Percentiles rank a stretch among this genome's conserved stretches.
phyloP scores from a whole-genome alignment of 2,113 vertebrate genomes.

The Pionites leucogaster region DNA sequence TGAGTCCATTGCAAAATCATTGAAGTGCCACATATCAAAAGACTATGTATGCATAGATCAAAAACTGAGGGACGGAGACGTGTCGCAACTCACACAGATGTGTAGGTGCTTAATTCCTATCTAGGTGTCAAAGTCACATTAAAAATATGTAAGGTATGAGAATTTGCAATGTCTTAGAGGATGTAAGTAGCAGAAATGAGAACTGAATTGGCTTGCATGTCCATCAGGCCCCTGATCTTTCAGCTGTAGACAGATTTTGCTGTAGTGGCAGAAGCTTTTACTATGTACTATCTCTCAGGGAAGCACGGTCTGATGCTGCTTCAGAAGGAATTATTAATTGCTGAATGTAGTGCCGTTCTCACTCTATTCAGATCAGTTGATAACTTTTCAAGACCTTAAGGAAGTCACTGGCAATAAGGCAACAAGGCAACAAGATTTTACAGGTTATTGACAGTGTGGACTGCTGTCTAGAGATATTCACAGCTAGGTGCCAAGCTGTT shows the following conservation, averaged over 20 bases:
- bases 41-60: accelerated
- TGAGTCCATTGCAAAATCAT: neutral
- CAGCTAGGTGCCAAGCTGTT: neutral
- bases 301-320: neutral
- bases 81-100: neutral
- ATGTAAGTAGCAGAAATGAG: neutral
- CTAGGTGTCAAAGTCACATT: neutral
- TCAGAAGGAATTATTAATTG: neutral
- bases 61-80: neutral
- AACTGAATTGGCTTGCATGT: neutral
- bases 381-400: neutral
- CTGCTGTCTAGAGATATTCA: neutral
- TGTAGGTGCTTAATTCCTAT: neutral
- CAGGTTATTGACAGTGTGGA: neutral
- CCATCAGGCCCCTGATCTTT: neutral
- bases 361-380: neutral
- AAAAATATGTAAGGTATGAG: neutral
- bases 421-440: neutral
- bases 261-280: neutral
- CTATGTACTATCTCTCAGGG: neutral
- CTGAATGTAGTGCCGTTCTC: neutral
- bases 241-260: neutral
- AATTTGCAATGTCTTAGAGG: neutral
- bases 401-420: neutral
- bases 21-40: accelerated